These are phyloP conservation scores for Dicycla oo DNA, from an alignment of 2,888 invertebrate genomes.

Conservation along the genomic window DNA sequence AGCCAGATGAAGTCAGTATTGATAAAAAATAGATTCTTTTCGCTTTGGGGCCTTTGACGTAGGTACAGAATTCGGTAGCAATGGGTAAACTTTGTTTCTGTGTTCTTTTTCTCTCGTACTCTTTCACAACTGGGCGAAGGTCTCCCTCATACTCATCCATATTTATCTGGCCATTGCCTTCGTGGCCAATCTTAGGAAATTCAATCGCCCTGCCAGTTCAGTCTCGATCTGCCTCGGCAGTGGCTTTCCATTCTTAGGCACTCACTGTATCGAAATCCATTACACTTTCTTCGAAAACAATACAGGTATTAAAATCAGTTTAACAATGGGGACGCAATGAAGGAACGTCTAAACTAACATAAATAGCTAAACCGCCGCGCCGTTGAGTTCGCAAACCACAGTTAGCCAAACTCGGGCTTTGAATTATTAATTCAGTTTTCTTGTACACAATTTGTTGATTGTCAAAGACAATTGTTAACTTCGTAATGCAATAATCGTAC, in stretches of 20 bases:
- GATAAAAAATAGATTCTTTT: constrained; percentile 59
- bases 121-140: constrained; percentile 18
- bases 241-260: background rate
- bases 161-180: constrained; percentile 38
- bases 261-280: background rate
- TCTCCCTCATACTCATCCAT: constrained; percentile 33
- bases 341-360: constrained; percentile 22
- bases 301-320: constrained; percentile 7
- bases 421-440: constrained; percentile 50
- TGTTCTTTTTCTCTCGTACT: background rate
- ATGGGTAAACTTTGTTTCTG: constrained; percentile 2
- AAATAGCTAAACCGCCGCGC: constrained; percentile 26
- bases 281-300: background rate
- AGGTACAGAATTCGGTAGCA: constrained; percentile 22
- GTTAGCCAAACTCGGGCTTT: constrained; percentile 22
- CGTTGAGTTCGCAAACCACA: constrained; percentile 38
- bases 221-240: background rate
- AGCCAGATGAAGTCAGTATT: constrained; percentile 48
- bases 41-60: constrained; percentile 46
- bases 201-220: background rate
- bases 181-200: constrained; percentile 18
- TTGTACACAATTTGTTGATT: constrained; percentile 37
- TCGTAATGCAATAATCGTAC: constrained; percentile 25
- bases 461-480: constrained; percentile 41
- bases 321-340: constrained; percentile 8